These are phyloP conservation scores for Coluber constrictor DNA, from an alignment of 2,797 vertebrate genomes.

Conservation along the genomic window DNA sequence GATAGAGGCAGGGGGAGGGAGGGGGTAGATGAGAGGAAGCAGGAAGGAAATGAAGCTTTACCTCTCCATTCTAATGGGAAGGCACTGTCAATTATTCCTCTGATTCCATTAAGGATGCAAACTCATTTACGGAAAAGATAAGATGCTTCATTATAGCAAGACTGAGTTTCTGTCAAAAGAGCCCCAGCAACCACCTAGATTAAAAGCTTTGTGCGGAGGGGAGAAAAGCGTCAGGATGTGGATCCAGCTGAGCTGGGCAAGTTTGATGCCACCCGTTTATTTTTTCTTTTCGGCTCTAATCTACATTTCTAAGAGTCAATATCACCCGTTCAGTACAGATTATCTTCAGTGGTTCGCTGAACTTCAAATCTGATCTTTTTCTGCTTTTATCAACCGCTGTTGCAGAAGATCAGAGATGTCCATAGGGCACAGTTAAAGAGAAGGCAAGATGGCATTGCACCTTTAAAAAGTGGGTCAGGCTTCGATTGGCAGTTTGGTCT, in stretches of 20 bases:
- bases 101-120: conserved; percentile 55
- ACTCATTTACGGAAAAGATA: conserved; percentile 49
- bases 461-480: neutral
- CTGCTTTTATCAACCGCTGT: neutral
- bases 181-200: neutral
- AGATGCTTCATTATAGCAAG: conserved; percentile 34
- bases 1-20: neutral
- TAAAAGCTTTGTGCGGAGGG: neutral
- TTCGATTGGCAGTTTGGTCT: neutral
- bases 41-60: conserved; percentile 5
- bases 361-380: neutral
- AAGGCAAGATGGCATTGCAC: neutral
- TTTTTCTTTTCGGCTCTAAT: neutral
- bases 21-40: neutral
- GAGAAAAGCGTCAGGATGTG: neutral
- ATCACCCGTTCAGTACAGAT: neutral
- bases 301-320: neutral
- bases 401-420: neutral
- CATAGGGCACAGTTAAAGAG: neutral
- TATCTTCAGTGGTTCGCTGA: neutral
- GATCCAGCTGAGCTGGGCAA: neutral
- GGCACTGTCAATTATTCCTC: conserved; percentile 46
- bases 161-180: conserved; percentile 14
- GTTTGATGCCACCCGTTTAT: neutral
- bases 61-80: conserved; percentile 47